Conservation (phyloP, 37 sponge, comb jelly and placozoan genomes). For the Aphrocallistes beatrix region DNA sequence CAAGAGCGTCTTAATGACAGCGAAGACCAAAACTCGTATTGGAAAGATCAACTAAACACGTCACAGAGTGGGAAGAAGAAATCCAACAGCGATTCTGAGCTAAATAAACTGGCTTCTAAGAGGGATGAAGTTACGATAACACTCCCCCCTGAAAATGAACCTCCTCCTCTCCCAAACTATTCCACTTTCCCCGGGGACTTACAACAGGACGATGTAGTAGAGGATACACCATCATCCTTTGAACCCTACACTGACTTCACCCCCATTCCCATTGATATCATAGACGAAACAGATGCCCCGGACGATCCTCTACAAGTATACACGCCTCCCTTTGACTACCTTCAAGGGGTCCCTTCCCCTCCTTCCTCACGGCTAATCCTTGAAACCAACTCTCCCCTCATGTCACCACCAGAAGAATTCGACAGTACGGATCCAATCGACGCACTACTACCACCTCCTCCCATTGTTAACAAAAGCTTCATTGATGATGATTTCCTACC, state of each 20-base stretch:
- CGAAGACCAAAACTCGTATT: neutral
- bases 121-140: neutral
- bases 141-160: neutral
- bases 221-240: constrained; percentile 5
- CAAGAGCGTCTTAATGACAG: neutral
- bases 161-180: neutral
- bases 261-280: neutral
- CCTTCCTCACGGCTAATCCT: constrained; percentile 9
- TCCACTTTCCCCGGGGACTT: neutral
- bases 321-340: neutral
- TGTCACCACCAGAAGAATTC: neutral
- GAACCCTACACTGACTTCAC: neutral
- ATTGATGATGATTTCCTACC: neutral
- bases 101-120: neutral
- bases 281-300: too few species aligned
- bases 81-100: neutral
- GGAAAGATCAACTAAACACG: neutral
- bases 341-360: constrained; percentile 24
- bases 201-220: neutral
- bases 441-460: constrained; percentile 14
- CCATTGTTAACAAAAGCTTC: neutral
- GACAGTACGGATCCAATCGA: neutral
- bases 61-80: neutral
- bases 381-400: neutral
- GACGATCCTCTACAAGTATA: constrained; percentile 12